A percentile compares a stretch with the other conserved stretches of the same genome.
Conservation (phyloP, 2,113 vertebrate genomes). For the Emberiza fucata region DNA sequence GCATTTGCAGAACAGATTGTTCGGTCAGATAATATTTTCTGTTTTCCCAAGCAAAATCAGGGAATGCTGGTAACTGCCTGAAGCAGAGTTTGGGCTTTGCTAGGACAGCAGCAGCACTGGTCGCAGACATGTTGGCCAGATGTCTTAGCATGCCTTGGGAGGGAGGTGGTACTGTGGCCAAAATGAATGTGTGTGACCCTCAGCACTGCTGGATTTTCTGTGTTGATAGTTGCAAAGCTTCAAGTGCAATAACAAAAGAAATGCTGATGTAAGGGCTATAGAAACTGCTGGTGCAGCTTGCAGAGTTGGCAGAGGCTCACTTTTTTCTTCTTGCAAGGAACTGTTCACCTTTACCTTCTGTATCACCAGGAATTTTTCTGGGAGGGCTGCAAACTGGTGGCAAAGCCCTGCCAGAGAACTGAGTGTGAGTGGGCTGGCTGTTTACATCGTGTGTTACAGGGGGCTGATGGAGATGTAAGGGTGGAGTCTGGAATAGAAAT, state of each 20-base stretch:
- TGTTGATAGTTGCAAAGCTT: background rate
- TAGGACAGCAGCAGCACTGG: background rate
- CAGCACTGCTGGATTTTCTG: background rate
- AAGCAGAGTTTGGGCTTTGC: background rate
- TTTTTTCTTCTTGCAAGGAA: background rate
- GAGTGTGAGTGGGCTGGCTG: background rate
- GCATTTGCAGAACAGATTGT: background rate
- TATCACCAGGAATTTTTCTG: background rate
- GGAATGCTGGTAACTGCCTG: background rate
- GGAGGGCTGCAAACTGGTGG: background rate
- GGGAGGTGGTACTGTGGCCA: background rate
- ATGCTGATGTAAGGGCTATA: background rate
- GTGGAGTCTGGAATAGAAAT: background rate
- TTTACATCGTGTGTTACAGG: rapidly evolving
- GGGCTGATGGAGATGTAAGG: background rate
- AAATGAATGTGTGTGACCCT: background rate
- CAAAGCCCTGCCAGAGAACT: rapidly evolving
- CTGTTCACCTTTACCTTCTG: background rate
- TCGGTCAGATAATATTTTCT: background rate
- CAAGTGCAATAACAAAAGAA: background rate
- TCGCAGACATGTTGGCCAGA: background rate
- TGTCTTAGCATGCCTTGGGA: background rate
- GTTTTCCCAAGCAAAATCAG: background rate
- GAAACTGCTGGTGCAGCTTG: background rate
- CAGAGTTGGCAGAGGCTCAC: background rate